These are phyloP conservation scores for Papilio protenor DNA, from an alignment of 2,888 invertebrate genomes.

Conservation along the genomic window DNA sequence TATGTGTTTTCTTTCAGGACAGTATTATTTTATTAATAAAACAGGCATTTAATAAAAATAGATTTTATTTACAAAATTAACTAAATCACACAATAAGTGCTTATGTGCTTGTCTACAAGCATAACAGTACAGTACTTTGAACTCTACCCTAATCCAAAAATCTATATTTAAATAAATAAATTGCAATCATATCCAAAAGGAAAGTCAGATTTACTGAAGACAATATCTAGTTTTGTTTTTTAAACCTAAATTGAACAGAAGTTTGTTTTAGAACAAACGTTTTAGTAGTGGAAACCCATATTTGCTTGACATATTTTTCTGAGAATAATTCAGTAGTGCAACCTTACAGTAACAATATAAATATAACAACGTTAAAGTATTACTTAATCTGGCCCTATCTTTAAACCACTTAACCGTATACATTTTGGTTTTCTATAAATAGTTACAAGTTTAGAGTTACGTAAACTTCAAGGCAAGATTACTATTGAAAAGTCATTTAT, in stretches of 20 bases:
- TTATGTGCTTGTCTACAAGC: not conserved
- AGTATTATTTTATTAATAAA: conserved; percentile 3
- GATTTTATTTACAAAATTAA: conserved; percentile 8
- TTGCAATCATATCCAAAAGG: not conserved
- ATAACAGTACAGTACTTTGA: not conserved
- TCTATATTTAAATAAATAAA: not conserved
- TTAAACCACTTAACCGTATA: not conserved
- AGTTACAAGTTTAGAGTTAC: not conserved
- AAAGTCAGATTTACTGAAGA: too few species aligned
- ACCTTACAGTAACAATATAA: too few species aligned
- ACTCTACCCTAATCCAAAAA: not conserved
- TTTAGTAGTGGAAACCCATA: too few species aligned
- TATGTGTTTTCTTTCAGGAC: not conserved
- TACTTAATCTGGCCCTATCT: not conserved
- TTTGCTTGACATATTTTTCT: too few species aligned
- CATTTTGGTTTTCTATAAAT: not conserved
- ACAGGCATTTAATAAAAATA: not conserved
- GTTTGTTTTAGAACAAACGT: too few species aligned
- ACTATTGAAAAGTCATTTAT: not conserved
- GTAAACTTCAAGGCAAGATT: not conserved
- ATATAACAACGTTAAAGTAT: too few species aligned
- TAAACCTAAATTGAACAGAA: too few species aligned
- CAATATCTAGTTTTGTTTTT: too few species aligned
- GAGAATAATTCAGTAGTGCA: too few species aligned
- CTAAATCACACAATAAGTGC: not conserved